Evolutionary conservation across 2,888 invertebrate genomes (phyloP).

Genomic region (Metopia argyrocephala): DNA sequence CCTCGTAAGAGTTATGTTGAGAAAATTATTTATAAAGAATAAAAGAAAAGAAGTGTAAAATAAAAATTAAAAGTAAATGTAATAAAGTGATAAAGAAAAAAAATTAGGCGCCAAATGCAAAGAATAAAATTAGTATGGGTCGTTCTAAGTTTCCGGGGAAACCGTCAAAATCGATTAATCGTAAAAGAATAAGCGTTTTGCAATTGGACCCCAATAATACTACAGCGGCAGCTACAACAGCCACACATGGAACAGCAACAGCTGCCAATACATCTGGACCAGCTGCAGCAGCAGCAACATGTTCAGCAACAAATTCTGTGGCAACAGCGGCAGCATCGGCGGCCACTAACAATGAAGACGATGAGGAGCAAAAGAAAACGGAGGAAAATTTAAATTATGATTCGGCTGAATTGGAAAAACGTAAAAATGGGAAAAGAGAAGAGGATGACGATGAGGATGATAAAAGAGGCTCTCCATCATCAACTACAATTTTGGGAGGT

Average conservation of each 20-base stretch:
- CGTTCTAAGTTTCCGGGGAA: slow-evolving; percentile 87
- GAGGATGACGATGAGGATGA: slow-evolving; percentile 67
- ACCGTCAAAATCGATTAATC: slow-evolving; percentile 91
- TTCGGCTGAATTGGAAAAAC: slow-evolving; percentile 63
- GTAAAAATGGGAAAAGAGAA: slow-evolving; percentile 66
- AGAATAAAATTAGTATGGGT: slow-evolving; percentile 73
- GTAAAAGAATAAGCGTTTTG: slow-evolving; percentile 90
- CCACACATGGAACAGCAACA: slow-evolving; percentile 54
- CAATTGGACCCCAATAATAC: slow-evolving; percentile 72
- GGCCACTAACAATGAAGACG: slow-evolving; percentile 44
- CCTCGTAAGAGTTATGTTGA: slow-evolving; percentile 17
- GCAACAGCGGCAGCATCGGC: slow-evolving; percentile 46
- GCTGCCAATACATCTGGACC: slow-evolving; percentile 43
- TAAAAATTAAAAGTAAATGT: slow-evolving; percentile 22
- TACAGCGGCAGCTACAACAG: slow-evolving; percentile 60
- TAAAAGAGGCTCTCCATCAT: slow-evolving; percentile 23
- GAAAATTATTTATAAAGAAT: neutral
- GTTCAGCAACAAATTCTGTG: slow-evolving; percentile 42
- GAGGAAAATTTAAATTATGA: slow-evolving; percentile 46
- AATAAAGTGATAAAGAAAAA: slow-evolving; percentile 21
- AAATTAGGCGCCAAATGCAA: slow-evolving; percentile 63
- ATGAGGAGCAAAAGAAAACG: slow-evolving; percentile 57
- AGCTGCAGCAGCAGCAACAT: slow-evolving; percentile 53
- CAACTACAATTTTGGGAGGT: slow-evolving; percentile 3
- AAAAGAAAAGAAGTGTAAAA: neutral